phyloP scores from a whole-genome alignment of 1,140 invertebrate genomes.

The Drosophila kepulauana region DNA sequence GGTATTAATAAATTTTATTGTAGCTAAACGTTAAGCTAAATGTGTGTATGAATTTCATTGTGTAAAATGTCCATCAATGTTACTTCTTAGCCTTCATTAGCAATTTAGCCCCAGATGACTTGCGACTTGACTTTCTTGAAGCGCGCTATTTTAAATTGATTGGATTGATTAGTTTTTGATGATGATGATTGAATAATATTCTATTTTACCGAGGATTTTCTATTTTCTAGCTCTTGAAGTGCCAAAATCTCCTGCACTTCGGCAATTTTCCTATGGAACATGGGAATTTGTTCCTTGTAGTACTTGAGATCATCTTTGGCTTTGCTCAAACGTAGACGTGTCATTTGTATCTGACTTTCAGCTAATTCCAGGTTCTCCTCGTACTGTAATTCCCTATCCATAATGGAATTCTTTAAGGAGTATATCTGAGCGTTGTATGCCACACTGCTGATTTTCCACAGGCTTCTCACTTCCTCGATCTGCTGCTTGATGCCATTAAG shows the following conservation, averaged over 20 bases:
- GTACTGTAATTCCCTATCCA: constrained; percentile 20
- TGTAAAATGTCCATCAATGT: neutral
- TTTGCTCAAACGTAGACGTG: constrained; percentile 36
- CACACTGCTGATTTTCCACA: neutral
- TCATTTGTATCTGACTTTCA: constrained; percentile 23
- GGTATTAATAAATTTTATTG: constrained; percentile 82
- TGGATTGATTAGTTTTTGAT: neutral
- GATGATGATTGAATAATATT: no score
- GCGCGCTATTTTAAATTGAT: neutral
- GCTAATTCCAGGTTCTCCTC: constrained; percentile 35
- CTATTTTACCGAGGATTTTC: neutral
- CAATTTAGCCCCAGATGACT: neutral
- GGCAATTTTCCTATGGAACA: constrained; percentile 43
- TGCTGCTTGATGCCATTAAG: constrained; percentile 10
- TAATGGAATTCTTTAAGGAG: constrained; percentile 33
- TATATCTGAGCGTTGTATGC: constrained; percentile 22
- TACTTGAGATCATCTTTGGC: constrained; percentile 46
- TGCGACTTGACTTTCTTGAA: neutral
- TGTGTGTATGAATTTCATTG: neutral
- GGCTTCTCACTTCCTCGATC: neutral
- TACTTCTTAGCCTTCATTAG: neutral
- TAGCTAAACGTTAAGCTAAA: constrained; percentile 59
- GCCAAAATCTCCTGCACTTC: constrained; percentile 17
- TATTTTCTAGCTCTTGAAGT: constrained; percentile 2
- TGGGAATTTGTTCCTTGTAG: constrained; percentile 22